Evolutionary conservation across 2,113 vertebrate genomes (phyloP).

Genomic region (Oplegnathus fasciatus): DNA sequence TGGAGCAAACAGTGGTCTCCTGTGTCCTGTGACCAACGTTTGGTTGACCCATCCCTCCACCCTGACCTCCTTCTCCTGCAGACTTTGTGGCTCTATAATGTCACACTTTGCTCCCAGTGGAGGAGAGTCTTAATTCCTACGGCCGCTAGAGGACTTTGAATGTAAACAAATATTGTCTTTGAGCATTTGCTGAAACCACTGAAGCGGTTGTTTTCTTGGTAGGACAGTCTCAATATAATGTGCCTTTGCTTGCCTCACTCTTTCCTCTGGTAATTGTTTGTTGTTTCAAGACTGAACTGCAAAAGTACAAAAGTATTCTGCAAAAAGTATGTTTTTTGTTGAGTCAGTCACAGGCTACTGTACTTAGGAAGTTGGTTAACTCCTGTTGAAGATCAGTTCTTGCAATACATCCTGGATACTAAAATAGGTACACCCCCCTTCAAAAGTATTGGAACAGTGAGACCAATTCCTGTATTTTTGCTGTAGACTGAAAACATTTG

Average conservation of each 20-base stretch:
- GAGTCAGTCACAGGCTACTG: not conserved
- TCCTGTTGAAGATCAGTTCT: not conserved
- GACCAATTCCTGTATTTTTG: too few relatives aligned
- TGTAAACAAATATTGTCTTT: not conserved
- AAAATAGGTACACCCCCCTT: not conserved
- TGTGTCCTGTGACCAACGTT: not conserved
- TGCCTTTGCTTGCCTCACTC: not conserved
- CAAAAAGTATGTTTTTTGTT: not conserved
- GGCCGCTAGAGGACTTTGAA: not conserved
- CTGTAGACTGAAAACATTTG: too few relatives aligned
- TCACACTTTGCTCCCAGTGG: not conserved
- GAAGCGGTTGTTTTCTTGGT: not conserved
- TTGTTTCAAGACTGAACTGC: not conserved
- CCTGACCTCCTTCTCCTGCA: not conserved
- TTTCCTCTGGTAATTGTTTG: not conserved
- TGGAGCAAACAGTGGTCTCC: not conserved
- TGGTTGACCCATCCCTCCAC: not conserved
- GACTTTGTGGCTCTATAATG: not conserved
- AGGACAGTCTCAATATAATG: not conserved
- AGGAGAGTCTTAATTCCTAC: not conserved
- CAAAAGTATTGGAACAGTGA: too few relatives aligned
- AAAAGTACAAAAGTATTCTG: too few relatives aligned
- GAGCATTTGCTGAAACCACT: not conserved
- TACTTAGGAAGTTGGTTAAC: not conserved
- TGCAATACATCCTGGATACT: not conserved